These are phyloP conservation scores for Dusona sp. DNA, from an alignment of 2,888 invertebrate genomes.

Conservation along the genomic window DNA sequence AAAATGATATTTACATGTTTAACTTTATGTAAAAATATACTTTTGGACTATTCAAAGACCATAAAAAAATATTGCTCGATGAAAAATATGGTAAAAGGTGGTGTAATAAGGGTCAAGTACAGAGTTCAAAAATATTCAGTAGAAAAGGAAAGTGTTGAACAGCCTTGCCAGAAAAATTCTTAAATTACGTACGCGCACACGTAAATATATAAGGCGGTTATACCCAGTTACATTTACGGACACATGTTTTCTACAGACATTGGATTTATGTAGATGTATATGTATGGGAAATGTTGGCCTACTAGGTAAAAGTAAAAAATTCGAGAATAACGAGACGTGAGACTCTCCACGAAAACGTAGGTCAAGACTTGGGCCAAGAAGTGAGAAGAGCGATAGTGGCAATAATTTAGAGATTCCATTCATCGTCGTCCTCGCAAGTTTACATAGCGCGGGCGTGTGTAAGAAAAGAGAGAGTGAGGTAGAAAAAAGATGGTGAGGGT, in stretches of 20 bases:
- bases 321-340: conserved; percentile 42
- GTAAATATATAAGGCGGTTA: background rate
- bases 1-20: too few relatives aligned
- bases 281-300: conserved; percentile 36
- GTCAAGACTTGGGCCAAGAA: conserved; percentile 72
- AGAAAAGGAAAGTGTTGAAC: too few relatives aligned
- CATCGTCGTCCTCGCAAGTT: conserved; percentile 69
- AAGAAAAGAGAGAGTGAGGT: conserved; percentile 52
- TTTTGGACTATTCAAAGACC: too few relatives aligned
- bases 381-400: conserved; percentile 71
- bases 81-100: too few relatives aligned
- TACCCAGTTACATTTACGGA: too few relatives aligned
- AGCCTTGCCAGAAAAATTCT: too few relatives aligned
- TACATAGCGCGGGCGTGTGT: conserved; percentile 44
- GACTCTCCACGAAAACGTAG: conserved; percentile 68
- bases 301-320: conserved; percentile 53
- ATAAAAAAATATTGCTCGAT: too few relatives aligned
- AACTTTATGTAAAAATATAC: too few relatives aligned
- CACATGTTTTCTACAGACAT: background rate
- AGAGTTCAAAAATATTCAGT: too few relatives aligned
- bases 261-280: background rate
- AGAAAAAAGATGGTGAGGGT: conserved; percentile 32
- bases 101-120: too few relatives aligned
- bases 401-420: conserved; percentile 76
- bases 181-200: too few relatives aligned